Evolutionary conservation across 2,797 vertebrate species (phyloP).

Genomic region (Holocentrus rufus): DNA sequence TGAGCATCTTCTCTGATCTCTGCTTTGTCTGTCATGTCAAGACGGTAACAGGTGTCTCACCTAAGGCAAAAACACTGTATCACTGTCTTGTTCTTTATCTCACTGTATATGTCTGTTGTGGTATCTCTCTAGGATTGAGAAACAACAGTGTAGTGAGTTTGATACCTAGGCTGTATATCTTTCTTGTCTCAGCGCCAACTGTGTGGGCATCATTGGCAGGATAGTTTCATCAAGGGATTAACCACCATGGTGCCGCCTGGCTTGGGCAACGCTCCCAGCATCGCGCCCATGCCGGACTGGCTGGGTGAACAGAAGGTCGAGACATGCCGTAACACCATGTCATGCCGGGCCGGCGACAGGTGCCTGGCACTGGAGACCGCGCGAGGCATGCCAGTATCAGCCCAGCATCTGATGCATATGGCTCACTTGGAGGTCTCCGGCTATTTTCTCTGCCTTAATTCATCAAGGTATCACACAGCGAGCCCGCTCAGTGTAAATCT

Average conservation of each 20-base stretch:
- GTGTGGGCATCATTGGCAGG: constrained; percentile 56
- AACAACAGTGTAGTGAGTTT: constrained; percentile 36
- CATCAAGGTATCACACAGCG: constrained; percentile 30
- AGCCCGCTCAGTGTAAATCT: constrained; percentile 39
- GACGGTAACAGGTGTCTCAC: constrained; percentile 77
- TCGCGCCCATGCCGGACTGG: constrained; percentile 47
- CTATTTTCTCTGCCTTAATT: constrained; percentile 26
- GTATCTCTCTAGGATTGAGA: constrained; percentile 44
- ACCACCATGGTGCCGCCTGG: constrained; percentile 55
- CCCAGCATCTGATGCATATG: constrained; percentile 28
- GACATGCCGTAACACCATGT: constrained; percentile 66
- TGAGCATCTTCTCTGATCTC: constrained; percentile 71
- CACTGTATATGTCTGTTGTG: constrained; percentile 60
- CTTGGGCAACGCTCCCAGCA: constrained; percentile 56
- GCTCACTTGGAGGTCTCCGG: constrained; percentile 15
- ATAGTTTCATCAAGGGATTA: constrained; percentile 69
- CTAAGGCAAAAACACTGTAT: constrained; percentile 72
- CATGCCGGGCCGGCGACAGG: constrained; percentile 47
- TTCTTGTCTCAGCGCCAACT: constrained; percentile 37
- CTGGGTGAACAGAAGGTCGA: constrained; percentile 75
- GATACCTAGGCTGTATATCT: constrained; percentile 34
- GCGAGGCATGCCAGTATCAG: constrained; percentile 22
- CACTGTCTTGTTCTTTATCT: constrained; percentile 63
- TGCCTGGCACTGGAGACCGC: constrained; percentile 12
- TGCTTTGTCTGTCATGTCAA: constrained; percentile 69